phyloP scores from a whole-genome alignment of 2,888 invertebrate genomes.

The Eledona agricola region DNA sequence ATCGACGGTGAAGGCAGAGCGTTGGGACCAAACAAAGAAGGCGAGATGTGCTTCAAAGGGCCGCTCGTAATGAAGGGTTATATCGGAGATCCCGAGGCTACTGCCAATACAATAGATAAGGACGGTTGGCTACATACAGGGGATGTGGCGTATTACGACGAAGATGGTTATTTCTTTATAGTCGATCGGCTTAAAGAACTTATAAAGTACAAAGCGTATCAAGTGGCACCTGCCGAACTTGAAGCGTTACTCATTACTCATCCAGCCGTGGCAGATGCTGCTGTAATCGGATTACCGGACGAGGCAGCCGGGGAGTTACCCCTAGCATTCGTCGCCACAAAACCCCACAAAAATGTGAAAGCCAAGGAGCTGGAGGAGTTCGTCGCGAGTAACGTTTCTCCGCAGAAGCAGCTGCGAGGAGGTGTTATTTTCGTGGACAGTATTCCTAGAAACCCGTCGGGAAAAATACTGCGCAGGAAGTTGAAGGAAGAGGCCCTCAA shows the following conservation, averaged over 20 bases:
- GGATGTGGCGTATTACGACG: constrained; percentile 85
- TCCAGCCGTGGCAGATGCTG: constrained; percentile 77
- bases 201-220: constrained; percentile 90
- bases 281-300: constrained; percentile 83
- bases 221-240: constrained; percentile 89
- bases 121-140: constrained; percentile 85
- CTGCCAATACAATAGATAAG: constrained; percentile 72
- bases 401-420: constrained; percentile 72
- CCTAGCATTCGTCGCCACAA: constrained; percentile 77
- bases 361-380: constrained; percentile 61
- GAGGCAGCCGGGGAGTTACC: constrained; percentile 80
- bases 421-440: constrained; percentile 72
- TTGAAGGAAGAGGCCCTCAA: constrained; percentile 63
- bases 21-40: constrained; percentile 73
- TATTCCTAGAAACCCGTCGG: constrained; percentile 74
- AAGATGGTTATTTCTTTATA: constrained; percentile 81
- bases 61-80: constrained; percentile 79
- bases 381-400: constrained; percentile 65
- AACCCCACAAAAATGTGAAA: constrained; percentile 64
- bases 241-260: constrained; percentile 81
- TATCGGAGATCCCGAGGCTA: constrained; percentile 74
- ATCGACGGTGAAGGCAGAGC: constrained; percentile 71
- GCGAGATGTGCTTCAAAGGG: constrained; percentile 87
- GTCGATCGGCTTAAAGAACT: constrained; percentile 90
- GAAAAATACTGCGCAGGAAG: constrained; percentile 73